Base-by-base conservation (phyloP, 2,113 vertebrate genomes). In the Varanus salvator region DNA sequence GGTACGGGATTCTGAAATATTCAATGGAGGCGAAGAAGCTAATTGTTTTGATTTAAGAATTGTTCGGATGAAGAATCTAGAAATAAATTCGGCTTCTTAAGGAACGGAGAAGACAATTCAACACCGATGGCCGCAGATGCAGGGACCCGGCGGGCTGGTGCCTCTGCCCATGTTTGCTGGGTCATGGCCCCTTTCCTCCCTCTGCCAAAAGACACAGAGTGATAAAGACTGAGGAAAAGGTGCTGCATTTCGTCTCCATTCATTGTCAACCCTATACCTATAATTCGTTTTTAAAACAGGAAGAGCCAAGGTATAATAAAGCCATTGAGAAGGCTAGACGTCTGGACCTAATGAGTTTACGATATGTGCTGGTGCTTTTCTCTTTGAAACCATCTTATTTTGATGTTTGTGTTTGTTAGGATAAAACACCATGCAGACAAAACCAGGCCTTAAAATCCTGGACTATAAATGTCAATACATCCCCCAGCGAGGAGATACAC, bases 311-410 rank as follows among this genome's bases (percentile, higher is more conserved):
- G 97, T 97, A 97, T 98, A 98, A 99, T 99, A 99, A 99, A 99
- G 96, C 98, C 95, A 99, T 98, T 98, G 95, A 98, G 97, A 97
- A 96, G 98, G 97, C 98, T 97, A 99, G 99, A 99, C 99, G 99
- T 99, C 99, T 99, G 99, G 98, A 97, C 97, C 98, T 98, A 99
- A 99, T 99, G 97, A 98, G 95, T 99, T 99, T 99, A 99, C 98
- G 95, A 97, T 96, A 93, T 95, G 97, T 97, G 97, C 97, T 98
- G 98, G 97, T 94, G 95, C 96, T 97, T 97, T 95, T 97, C 95
- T 97, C 98, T 98, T 99, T 99, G 97, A 99, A 99, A 98, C 96
- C 83, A 94, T 94, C 97, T 97, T 98, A 98, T 97, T 98, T 97
- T 97, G 97, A 97, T 98, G 98, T 99, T 98, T 98, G 97, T 96